phyloP scores from a whole-genome alignment of 1,140 invertebrate species.

The Aphaenogaster ashmeadi region DNA sequence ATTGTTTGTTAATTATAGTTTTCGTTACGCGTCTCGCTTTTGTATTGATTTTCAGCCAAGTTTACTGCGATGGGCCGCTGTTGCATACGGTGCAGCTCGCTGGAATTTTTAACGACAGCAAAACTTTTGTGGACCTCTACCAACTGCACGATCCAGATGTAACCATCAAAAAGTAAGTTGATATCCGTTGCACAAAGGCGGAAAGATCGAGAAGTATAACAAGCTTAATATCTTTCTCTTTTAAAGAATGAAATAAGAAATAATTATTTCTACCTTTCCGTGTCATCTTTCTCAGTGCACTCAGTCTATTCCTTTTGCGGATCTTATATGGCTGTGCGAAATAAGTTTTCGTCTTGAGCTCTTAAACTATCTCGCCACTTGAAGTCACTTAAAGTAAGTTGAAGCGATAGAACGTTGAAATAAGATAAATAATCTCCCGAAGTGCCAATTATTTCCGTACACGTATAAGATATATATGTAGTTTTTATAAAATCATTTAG shows the following conservation, averaged over 20 bases:
- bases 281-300: too few species aligned
- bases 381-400: not conserved
- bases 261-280: not conserved
- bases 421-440: not conserved
- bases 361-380: not conserved
- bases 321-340: not conserved
- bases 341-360: not conserved
- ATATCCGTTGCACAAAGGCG: not conserved
- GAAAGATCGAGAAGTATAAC: not conserved
- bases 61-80: constrained; percentile 94
- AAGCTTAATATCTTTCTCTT: not conserved
- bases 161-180: constrained; percentile 88
- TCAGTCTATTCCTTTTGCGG: not conserved
- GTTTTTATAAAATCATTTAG: not conserved
- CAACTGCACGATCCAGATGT: constrained; percentile 90
- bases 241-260: not conserved
- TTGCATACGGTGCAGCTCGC: constrained; percentile 94
- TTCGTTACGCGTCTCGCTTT: not conserved
- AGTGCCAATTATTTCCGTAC: not conserved
- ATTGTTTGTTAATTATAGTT: constrained; percentile 28
- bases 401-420: not conserved
- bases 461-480: not conserved
- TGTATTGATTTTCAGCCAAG: constrained; percentile 88
- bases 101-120: constrained; percentile 93
- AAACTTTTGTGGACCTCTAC: constrained; percentile 97